Evolutionary conservation across 2,113 vertebrate species (phyloP), one percentile per base, ranked within the genome.

Genomic region (Antigone vipio): DNA sequence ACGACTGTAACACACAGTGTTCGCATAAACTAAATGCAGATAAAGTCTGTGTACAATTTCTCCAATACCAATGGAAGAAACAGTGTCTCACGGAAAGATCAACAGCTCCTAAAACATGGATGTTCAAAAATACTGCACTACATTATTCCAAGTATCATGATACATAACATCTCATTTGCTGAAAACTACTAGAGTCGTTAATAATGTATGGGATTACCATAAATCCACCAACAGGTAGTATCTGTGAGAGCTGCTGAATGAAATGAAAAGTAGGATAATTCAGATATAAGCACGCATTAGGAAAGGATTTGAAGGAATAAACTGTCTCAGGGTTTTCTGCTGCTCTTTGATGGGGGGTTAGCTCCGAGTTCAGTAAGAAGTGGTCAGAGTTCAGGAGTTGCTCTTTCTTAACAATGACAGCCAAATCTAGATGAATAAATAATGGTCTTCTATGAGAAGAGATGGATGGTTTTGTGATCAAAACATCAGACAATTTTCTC

Each of bases 181-280:
- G 72, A 77, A 85, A 84, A 88, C 56, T 59, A 27, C 47, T 78
- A 9, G 50, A 67, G 30, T 66, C 82, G 35, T 72, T 94, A 90
- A 88, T 77, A 88, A 83, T 55, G 55, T 23, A 45, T 45, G 12
- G 62, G 69, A 94, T 96, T 95, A 94, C 45, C n/a, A 79, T 73
- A 96, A 95, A 96, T 79, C 91, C 94, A 87, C 58, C 77, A 96
- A 94, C 35, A 95, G 77, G 95, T 88, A 81, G 38, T 34, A 55
- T 63, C n/a, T 94, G 38, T 50, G 40, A 94, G 92, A 90, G 89
- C 77, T 81, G 66, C 66, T 89, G 80, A 91, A 82, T 69, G 19
- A 85, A 96, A 79, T 68, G 34, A 85, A 56, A 93, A 92, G 94
- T 12, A 72, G 88, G 83, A 84, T 97, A 96, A 96, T 89, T 96